Evolutionary conservation across 2,888 invertebrate genomes (phyloP), one percentile per base, ranked within the genome.

Genomic region (Melitaea athalia): DNA sequence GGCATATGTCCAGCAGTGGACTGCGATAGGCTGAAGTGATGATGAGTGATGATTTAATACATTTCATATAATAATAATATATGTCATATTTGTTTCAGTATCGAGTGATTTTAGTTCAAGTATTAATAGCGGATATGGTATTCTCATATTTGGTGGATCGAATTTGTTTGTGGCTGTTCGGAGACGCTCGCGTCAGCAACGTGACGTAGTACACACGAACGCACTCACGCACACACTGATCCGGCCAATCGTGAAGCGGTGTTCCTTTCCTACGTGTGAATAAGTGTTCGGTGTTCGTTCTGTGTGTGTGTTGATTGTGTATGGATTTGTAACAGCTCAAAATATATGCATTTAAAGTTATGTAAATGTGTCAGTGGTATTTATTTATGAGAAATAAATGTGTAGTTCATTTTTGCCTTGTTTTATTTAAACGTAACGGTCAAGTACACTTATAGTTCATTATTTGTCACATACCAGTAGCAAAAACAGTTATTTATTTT

Each of bases 111-210:
- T 92, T 99, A 81, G 94, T 99, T 63, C 94, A 94, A 86, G 96
- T 98, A 15, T 93, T 99, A 75, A 92, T 96, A 76, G 95, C 96
- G 0, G 99, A 99, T 86, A 96, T 99, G 85, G 87, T 96, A 74
- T 95, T 97, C 81, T 97, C 99, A 5, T 99, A 95, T 83, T 80
- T 96, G 24, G 95, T 97, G 72, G 99, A 99, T 87, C 94, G 98
- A 79, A 80, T 94, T 49, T 98, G 98, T 87, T 94, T 97, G 80
- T 96, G 96, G 94, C 91, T 98, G 60, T 97, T 97, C 84, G 97
- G 98, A 33, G 97, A 97, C 88, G 97, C 97, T 55, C 94, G 94
- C 82, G 69, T 60, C 53, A 72, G 72, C 75, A 14, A 76, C 78
- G 75, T 79, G 77, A 75, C 78, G 63, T 70, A 70, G 60, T 77